Conservation (phyloP, 2,797 vertebrate genomes). For the Podarcis siculus region DNA sequence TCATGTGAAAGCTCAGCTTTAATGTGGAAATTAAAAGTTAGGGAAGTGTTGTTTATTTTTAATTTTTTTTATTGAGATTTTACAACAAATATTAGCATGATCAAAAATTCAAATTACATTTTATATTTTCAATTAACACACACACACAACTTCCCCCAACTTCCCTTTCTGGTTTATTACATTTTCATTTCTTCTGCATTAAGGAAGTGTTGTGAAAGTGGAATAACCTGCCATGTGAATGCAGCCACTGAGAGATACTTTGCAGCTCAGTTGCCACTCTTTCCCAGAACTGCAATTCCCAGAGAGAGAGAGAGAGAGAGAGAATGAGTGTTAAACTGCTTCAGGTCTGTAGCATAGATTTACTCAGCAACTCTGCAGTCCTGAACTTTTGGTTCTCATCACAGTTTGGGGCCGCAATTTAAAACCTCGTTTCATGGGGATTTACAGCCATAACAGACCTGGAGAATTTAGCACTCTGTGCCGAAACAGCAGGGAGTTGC, state of each 20-base stretch:
- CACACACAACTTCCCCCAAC: too few species aligned
- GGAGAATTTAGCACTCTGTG: neutral
- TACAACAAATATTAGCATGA: too few species aligned
- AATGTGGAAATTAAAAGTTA: too few species aligned
- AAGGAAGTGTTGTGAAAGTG: too few species aligned
- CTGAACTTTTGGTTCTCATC: neutral
- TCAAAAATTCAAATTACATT: too few species aligned
- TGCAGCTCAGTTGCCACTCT: fast-evolving
- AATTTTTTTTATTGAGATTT: too few species aligned
- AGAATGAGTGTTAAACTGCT: neutral
- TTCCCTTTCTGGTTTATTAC: too few species aligned
- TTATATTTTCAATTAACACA: too few species aligned
- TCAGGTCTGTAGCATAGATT: neutral
- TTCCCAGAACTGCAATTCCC: neutral
- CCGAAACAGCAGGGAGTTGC: neutral
- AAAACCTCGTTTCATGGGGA: constrained; percentile 38
- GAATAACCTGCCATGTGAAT: neutral
- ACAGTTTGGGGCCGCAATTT: constrained; percentile 10
- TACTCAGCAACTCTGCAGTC: neutral
- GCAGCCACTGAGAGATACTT: neutral
- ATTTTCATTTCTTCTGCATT: too few species aligned
- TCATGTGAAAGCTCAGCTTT: too few species aligned
- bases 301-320: neutral
- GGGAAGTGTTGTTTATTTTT: too few species aligned
- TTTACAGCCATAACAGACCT: constrained; percentile 14